Evolutionary conservation across 2,113 vertebrate genomes (phyloP), one percentile per base, ranked within the genome.

Genomic region (Mesocricetus auratus): DNA sequence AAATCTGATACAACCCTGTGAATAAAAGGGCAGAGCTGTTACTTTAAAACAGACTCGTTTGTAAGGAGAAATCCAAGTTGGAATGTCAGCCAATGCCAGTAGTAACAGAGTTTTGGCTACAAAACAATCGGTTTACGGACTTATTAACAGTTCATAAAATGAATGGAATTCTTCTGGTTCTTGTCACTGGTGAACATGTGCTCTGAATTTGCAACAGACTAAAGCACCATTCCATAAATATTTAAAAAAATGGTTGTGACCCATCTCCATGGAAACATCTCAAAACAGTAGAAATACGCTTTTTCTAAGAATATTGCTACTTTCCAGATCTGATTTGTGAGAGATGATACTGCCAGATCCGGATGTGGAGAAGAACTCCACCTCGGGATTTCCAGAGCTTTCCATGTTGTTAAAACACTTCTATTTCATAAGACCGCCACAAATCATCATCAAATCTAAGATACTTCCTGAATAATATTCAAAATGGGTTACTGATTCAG

Each of bases 61-160:
- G 97, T 56, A 33, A 97, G 93, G 89, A 96, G 77, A 98, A 98
- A 96, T 97, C 83, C 95, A 97, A 97, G 97, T 60, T 97, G 97
- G 97, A 98, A 98, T 97, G 96, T 97, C 78, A 31, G 96, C 97
- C 93, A 97, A 97, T 97, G 97, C 95, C 96, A 97, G 96, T 89
- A 98, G 97, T 98, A 98, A 97, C 93, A 96, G 89, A 96, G 89
- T 94, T 98, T 98, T 98, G 98, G 98, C 98, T 98, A 97, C 90
- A 98, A 98, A 98, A 96, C 96, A 98, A 97, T 98, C 98, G 95
- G 97, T 98, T 98, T 98, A 98, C 39, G 82, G 98, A 98, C 97
- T 98, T 98, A 98, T 98, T 98, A 98, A 98, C 98, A 98, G 98
- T 98, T 98, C 98, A 97, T 98, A 98, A 98, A 98, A 98, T 98